Conservation (phyloP, 2,797 vertebrate species). For the Leptatherina wallacei region DNA sequence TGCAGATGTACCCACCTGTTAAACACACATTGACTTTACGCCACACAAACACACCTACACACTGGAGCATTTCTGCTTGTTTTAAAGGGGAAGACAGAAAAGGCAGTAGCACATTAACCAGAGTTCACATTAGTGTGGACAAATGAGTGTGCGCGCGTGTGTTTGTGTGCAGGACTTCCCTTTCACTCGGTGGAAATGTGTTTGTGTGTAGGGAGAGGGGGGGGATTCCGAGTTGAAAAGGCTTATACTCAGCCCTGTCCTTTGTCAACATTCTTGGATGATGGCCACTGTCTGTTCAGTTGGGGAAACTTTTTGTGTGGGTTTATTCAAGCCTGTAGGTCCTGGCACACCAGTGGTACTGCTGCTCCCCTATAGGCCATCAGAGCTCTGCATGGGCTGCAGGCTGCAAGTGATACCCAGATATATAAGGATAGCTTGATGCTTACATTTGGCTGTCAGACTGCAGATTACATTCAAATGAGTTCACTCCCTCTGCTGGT, state of each 20-base stretch:
- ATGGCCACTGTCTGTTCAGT: conserved; percentile 58
- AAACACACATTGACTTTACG: conserved; percentile 59
- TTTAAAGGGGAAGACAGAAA: conserved; percentile 18
- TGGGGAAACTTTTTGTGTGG: conserved; percentile 61
- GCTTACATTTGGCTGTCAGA: conserved; percentile 24
- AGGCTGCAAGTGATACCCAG: conserved; percentile 13
- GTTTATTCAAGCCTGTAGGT: conserved; percentile 65
- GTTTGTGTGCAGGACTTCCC: conserved; percentile 27
- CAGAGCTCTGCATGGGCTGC: conserved; percentile 11
- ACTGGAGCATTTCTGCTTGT: conserved; percentile 12
- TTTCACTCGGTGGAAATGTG: conserved; percentile 30
- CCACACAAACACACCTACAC: conserved; percentile 3
- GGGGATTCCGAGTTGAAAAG: conserved; percentile 39
- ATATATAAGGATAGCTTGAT: background rate
- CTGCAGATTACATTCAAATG: conserved; percentile 3
- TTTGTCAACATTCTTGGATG: conserved; percentile 78
- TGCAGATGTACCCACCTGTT: conserved; percentile 69
- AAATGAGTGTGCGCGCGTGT: background rate
- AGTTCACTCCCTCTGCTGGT: background rate
- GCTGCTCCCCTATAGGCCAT: conserved; percentile 49
- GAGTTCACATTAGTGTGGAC: background rate
- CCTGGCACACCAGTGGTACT: conserved; percentile 49
- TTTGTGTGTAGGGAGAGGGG: conserved; percentile 25
- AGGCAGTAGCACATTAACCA: conserved; percentile 16
- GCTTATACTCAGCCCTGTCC: conserved; percentile 58